A percentile compares a stretch with the other conserved stretches of the same genome.
These are phyloP conservation scores for Poeciliopsis presidionis DNA, from an alignment of 2,797 vertebrate genomes.

Conservation along the genomic window DNA sequence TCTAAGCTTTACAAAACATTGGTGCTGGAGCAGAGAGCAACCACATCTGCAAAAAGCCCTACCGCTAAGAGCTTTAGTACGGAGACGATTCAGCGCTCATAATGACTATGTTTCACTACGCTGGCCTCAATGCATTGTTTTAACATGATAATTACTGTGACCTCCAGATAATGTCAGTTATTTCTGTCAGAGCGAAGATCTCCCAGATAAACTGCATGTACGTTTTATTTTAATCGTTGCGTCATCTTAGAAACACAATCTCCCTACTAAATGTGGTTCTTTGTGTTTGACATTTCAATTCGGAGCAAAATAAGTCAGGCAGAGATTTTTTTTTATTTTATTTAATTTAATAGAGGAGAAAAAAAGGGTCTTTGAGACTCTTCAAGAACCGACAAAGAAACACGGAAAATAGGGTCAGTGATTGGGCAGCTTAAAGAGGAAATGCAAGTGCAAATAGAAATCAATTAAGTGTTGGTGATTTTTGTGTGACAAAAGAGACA, in stretches of 20 bases:
- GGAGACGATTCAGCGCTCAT: conserved; percentile 30
- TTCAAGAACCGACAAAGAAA: conserved; percentile 7
- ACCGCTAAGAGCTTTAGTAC: conserved; percentile 28
- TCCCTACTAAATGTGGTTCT: conserved; percentile 37
- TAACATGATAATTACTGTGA: conserved; percentile 50
- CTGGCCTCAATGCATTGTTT: conserved; percentile 46
- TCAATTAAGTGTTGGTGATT: conserved; percentile 27
- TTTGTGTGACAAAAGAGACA: too few relatives aligned
- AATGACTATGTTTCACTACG: conserved; percentile 43
- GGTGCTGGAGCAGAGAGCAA: conserved; percentile 35
- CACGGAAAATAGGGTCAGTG: conserved; percentile 13
- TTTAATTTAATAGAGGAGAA: conserved; percentile 10
- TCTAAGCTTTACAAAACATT: conserved; percentile 50
- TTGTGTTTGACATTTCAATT: conserved; percentile 26
- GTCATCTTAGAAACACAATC: conserved; percentile 31
- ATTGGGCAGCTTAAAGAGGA: conserved; percentile 19
- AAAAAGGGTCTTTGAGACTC: conserved; percentile 4
- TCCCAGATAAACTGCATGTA: conserved; percentile 36
- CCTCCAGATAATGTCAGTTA: conserved; percentile 45
- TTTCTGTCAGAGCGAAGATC: conserved; percentile 49
- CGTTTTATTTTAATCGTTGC: conserved; percentile 43
- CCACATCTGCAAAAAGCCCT: conserved; percentile 46
- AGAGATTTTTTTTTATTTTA: conserved; percentile 16
- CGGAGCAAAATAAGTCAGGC: conserved; percentile 10
- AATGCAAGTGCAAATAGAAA: conserved; percentile 47